phyloP scores from a whole-genome alignment of 2,797 vertebrate species.

The Hippopotamyrus pictus region DNA sequence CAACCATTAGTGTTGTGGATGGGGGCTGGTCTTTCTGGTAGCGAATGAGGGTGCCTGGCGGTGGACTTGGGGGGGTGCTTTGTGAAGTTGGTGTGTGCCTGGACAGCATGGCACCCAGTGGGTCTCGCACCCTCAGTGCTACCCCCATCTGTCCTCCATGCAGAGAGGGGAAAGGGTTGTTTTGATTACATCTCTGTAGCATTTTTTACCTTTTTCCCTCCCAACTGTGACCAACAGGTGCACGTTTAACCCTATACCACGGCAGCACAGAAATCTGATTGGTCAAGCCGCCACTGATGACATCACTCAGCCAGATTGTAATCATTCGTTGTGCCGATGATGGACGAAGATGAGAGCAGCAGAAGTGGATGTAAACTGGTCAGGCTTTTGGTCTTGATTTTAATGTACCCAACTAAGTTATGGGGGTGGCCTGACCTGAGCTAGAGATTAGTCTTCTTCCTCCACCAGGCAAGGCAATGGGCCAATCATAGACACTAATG shows the following conservation, averaged over 20 bases:
- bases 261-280: background rate
- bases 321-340: background rate
- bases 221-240: background rate
- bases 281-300: background rate
- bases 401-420: background rate
- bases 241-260: background rate
- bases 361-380: background rate
- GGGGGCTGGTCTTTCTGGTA: background rate
- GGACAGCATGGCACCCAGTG: background rate
- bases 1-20: background rate
- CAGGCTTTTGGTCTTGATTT: background rate
- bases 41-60: background rate
- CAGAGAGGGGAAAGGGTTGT: background rate
- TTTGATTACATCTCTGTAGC: background rate
- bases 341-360: background rate
- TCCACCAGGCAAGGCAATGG: background rate
- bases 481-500: background rate
- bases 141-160: background rate
- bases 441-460: background rate
- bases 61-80: background rate
- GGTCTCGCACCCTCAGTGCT: background rate
- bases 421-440: background rate
- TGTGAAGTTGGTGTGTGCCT: background rate
- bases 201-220: background rate
- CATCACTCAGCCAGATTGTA: background rate